Evolutionary conservation across 2,113 vertebrate genomes (phyloP), one percentile per base, ranked within the genome.

Genomic region (Ctenodactylus gundi): DNA sequence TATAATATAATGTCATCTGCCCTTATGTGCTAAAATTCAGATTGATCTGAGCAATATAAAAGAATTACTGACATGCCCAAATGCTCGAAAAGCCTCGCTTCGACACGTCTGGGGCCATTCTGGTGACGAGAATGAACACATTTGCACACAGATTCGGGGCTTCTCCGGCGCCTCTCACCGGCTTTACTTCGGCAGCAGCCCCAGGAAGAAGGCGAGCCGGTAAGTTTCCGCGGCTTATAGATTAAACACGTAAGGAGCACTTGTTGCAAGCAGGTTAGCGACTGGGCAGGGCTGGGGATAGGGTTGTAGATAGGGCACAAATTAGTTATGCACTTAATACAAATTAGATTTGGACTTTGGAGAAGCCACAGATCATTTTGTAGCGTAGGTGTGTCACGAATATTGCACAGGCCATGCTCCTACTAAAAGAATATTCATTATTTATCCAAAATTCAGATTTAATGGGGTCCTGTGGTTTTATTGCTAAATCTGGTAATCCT

Each of bases 11-110:
- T 88, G 95, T 75, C 57, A 29, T 78, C 85, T 44, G 39, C 73
- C 58, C 85, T 92, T 85, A 85, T 85, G 88, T 68, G 90, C 85
- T 88, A 90, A 94, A n/a, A 88, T 84, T 46, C 73, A 94, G 95
- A 95, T 80, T 93, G 82, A 95, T 91, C 77, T 88, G 91, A 95
- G 96, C 82, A 91, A 76, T 88, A 80, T 27, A 65, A 88, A 93
- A 93, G 94, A 93, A 97, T 94, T 94, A 94, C 91, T 80, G 90
- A 82, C 90, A 84, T 23, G 39, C 58, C 81, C 84, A 95, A 85
- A 95, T n/a, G 60, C 64, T 87, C 58, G 2, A 70, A 36, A 65
- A 85, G 57, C 51, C 62, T 65, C 57, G 60, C 78, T 95, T 70
- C 20, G 73, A 81, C 12, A 4, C 65, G 65, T 83, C 65, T 70